Evolutionary conservation across 2,888 invertebrate species (phyloP).

Genomic region (Heliconius erato): DNA sequence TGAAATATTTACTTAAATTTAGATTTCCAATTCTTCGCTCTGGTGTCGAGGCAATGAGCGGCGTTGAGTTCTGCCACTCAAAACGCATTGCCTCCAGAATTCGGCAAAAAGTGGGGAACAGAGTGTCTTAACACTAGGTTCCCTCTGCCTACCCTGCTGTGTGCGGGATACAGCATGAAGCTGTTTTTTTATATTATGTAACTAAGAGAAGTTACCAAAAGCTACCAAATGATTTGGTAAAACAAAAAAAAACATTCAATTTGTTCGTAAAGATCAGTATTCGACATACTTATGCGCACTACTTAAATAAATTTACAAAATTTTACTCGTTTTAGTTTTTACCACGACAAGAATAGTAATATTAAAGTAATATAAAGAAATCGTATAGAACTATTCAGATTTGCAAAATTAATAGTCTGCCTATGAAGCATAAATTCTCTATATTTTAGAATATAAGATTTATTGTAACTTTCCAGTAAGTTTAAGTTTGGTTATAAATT

Average conservation of each 20-base stretch:
- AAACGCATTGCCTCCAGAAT: too few relatives aligned
- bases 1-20: too few relatives aligned
- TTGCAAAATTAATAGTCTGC: background rate
- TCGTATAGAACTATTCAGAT: background rate
- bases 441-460: slow-evolving; percentile 1
- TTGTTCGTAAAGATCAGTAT: background rate
- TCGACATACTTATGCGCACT: background rate
- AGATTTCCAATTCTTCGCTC: too few relatives aligned
- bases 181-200: too few relatives aligned
- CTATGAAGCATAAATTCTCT: background rate
- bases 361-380: background rate
- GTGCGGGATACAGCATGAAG: too few relatives aligned
- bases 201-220: too few relatives aligned
- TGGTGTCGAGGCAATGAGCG: too few relatives aligned
- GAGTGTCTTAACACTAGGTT: too few relatives aligned
- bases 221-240: background rate
- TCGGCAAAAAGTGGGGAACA: too few relatives aligned
- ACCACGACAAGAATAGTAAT: background rate
- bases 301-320: background rate
- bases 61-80: too few relatives aligned
- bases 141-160: too few relatives aligned
- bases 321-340: background rate
- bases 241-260: background rate
- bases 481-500: slow-evolving; percentile 34
- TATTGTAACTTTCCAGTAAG: slow-evolving; percentile 15